Conservation (phyloP, 2,113 vertebrate genomes). For the Ailurus styani region DNA sequence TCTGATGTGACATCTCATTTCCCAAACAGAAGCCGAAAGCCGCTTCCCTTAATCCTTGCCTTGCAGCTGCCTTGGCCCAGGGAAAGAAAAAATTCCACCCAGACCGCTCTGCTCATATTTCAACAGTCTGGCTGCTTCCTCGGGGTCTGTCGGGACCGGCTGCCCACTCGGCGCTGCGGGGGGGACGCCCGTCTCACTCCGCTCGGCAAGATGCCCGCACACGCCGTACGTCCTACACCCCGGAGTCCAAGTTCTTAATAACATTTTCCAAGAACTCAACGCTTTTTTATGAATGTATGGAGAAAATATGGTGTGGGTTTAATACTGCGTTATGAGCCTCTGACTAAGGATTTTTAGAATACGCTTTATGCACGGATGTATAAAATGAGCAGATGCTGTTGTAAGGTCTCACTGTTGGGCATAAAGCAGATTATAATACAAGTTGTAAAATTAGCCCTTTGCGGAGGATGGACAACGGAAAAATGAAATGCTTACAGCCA, state of each 20-base stretch:
- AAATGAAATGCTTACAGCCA: background rate
- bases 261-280: background rate
- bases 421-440: background rate
- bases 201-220: rapidly evolving
- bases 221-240: rapidly evolving
- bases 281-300: background rate
- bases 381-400: background rate
- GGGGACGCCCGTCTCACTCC: rapidly evolving
- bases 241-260: slow-evolving; percentile 8
- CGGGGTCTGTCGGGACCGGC: rapidly evolving
- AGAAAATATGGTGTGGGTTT: background rate
- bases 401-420: slow-evolving; percentile 26
- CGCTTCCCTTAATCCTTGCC: rapidly evolving
- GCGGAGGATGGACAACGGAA: background rate
- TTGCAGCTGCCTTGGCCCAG: background rate
- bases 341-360: background rate
- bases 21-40: background rate
- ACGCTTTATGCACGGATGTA: slow-evolving; percentile 14
- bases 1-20: slow-evolving; percentile 35
- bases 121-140: rapidly evolving
- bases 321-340: background rate
- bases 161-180: rapidly evolving
- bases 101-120: background rate
- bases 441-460: background rate
- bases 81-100: rapidly evolving